Evolutionary conservation across 2,797 vertebrate genomes (phyloP).

Genomic region (Anguilla anguilla): DNA sequence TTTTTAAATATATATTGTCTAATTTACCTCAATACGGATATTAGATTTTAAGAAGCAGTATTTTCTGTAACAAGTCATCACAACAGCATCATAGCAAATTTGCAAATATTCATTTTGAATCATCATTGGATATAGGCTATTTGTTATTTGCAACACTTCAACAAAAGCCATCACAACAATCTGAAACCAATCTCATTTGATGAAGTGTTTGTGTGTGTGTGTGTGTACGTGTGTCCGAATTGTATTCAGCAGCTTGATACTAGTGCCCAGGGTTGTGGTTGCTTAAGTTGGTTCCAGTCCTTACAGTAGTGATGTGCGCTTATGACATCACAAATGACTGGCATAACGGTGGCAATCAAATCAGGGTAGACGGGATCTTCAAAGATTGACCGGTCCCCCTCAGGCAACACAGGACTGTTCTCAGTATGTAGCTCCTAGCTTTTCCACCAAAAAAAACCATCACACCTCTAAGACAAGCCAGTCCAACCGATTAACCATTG

Average conservation of each 20-base stretch:
- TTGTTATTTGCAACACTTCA: background rate
- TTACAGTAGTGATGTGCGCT: background rate
- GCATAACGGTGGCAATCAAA: background rate
- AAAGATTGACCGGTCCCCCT: background rate
- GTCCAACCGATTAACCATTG: background rate
- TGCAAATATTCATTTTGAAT: background rate
- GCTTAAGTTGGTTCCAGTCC: background rate
- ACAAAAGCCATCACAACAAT: background rate
- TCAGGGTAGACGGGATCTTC: background rate
- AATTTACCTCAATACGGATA: background rate
- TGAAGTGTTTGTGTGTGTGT: background rate
- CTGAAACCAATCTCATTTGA: background rate
- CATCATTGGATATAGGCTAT: background rate
- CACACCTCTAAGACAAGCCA: background rate
- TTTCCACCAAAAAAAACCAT: background rate
- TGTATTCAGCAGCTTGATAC: background rate
- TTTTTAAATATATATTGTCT: background rate
- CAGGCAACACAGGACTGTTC: background rate
- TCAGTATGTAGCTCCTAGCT: background rate
- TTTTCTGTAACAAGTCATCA: background rate
- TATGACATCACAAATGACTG: background rate
- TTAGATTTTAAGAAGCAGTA: background rate
- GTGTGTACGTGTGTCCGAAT: background rate
- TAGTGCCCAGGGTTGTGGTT: background rate
- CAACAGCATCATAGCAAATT: background rate